Base-by-base conservation (phyloP, 2,888 invertebrate species). In the Ephialtes manifestator region DNA sequence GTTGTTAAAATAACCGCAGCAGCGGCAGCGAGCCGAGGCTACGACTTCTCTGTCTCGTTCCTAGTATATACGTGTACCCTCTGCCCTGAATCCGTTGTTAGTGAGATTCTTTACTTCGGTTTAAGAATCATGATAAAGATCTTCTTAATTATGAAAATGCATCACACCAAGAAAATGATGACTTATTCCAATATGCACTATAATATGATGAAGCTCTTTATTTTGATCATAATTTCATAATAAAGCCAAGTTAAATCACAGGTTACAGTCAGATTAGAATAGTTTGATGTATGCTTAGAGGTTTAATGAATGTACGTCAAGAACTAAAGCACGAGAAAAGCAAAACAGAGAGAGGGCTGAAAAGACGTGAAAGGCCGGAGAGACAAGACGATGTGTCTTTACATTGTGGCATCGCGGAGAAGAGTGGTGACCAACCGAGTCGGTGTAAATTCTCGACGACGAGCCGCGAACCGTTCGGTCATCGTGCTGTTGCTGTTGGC, bases 1-100 rank as follows among this genome's bases (percentile, higher is more conserved):
- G 94, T 92, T 93, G 94, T 94, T 94, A 93, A 94, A 94, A 93
- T 94, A 94, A 94, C 93, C 93, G 91, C 93, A 92, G 88, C 90
- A 89, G 90, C 88, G 89, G 88, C 90, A 82, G 80, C 80, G 71
- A 89, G 89, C 87, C 87, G 89, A 85, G 58, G 63, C 68, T 39
- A 76, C 74, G 65, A 76, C 74, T 79, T 75, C 67, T 84, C 70
- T 71, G 55, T 76, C 78, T 85, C 60, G 28, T 70, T 65, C 60
- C 60, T 72, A 58, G 48, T 79, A 46, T 60, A 68, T 31, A 43
- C 71, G 7, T 8, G 7, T 8, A 81, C 71, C 65, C 82, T 48
- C 76, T 51, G 75, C 65, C 79, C 55, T 15, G 43, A 72, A 31
- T 71, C 48, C 35, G 39, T 76, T 65, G 68, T 74, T 81, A 75